Evolutionary conservation across 2,888 invertebrate species (phyloP).

Genomic region (Ischnura elegans): DNA sequence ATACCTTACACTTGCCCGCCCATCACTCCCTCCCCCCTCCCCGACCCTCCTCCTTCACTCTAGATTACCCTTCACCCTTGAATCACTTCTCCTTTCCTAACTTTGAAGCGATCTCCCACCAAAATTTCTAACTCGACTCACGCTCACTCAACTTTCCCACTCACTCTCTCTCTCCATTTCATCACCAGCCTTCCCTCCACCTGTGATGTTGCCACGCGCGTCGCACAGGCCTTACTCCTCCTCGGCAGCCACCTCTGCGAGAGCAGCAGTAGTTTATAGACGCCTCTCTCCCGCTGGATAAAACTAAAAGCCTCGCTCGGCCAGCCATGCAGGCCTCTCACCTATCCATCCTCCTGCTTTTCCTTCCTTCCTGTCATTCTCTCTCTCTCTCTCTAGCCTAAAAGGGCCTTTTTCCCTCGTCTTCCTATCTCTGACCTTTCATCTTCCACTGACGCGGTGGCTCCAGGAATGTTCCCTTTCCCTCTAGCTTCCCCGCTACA

Average conservation of each 20-base stretch:
- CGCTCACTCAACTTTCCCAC: neutral
- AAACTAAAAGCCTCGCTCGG: neutral
- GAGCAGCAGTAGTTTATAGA: neutral
- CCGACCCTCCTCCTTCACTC: neutral
- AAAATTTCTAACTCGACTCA: slow-evolving; percentile 47
- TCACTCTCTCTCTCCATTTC: neutral
- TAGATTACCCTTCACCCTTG: neutral
- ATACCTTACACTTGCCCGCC: neutral
- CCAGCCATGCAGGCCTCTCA: neutral
- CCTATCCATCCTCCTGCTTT: neutral
- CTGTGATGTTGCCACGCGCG: neutral
- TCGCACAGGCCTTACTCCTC: neutral
- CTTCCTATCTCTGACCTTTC: neutral
- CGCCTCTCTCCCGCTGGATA: neutral
- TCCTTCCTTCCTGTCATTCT: slow-evolving; percentile 16
- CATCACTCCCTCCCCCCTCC: neutral
- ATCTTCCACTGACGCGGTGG: neutral
- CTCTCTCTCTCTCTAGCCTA: neutral
- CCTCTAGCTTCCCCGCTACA: neutral
- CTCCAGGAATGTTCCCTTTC: neutral
- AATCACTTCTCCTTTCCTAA: neutral
- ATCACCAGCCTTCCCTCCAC: neutral
- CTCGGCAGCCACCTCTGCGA: neutral
- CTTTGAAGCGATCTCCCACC: slow-evolving; percentile 32
- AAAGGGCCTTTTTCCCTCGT: neutral